Evolutionary conservation across 2,888 invertebrate genomes (phyloP).

Genomic region (Deilephila porcellus): DNA sequence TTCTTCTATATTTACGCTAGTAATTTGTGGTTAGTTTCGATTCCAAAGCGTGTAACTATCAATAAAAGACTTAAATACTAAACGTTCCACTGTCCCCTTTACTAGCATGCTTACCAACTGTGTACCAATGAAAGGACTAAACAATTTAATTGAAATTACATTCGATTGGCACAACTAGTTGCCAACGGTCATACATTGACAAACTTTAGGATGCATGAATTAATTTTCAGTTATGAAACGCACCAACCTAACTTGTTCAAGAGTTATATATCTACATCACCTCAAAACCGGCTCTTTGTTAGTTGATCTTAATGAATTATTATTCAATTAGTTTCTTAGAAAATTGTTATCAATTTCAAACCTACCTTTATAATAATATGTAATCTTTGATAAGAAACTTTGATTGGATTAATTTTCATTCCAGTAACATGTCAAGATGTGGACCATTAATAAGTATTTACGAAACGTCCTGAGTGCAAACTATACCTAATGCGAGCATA

Average conservation of each 20-base stretch:
- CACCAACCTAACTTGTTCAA: not conserved
- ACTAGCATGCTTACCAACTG: not conserved
- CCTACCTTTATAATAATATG: not conserved
- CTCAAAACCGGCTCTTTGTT: not conserved
- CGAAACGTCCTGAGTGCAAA: not conserved
- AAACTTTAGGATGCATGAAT: slow-evolving; percentile 6
- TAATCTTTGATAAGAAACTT: not conserved
- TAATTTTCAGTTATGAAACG: not conserved
- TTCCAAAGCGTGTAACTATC: too few relatives aligned
- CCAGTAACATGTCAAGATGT: not conserved
- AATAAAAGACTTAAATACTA: too few relatives aligned
- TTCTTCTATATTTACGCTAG: too few relatives aligned
- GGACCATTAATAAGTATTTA: not conserved
- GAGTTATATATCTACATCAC: not conserved
- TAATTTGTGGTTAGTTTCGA: too few relatives aligned
- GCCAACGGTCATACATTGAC: not conserved
- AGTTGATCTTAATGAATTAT: not conserved
- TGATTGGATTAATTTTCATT: not conserved
- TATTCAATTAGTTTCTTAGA: not conserved
- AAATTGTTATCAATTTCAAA: not conserved
- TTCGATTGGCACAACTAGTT: not conserved
- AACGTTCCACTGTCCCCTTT: not conserved
- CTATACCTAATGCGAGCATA: not conserved
- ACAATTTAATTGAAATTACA: not conserved
- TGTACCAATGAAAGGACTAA: not conserved